phyloP scores from a whole-genome alignment of 2,113 vertebrate species.

The Phylloscopus trochilus region DNA sequence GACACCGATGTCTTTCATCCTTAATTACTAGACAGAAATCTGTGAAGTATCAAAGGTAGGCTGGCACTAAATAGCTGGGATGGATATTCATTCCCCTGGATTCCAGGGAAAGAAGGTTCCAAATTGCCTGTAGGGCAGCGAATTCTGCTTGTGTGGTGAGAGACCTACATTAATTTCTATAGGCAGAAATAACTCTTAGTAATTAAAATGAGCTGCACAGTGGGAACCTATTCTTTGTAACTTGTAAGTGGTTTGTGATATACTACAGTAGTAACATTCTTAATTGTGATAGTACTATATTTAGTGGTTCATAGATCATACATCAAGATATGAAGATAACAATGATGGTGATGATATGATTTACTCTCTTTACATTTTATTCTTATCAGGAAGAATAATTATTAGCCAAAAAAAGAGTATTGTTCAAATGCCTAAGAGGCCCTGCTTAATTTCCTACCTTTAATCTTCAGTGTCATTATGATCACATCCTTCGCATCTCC shows the following conservation, averaged over 20 bases:
- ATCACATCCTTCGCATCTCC: not conserved
- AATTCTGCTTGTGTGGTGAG: not conserved
- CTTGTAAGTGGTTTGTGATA: not conserved
- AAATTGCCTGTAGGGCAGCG: fast-evolving
- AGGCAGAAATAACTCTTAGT: not conserved
- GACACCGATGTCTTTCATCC: not conserved
- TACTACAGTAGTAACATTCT: not conserved
- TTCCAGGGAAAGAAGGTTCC: not conserved
- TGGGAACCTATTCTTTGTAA: not conserved
- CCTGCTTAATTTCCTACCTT: not conserved
- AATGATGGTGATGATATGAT: not conserved
- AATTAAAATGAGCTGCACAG: not conserved
- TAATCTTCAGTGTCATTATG: not conserved
- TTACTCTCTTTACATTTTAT: not conserved
- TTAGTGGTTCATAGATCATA: not conserved
- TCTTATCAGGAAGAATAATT: not conserved
- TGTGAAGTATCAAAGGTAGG: slow-evolving; percentile 29
- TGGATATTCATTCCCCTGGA: not conserved
- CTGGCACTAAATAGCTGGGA: not conserved
- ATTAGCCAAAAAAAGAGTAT: not conserved
- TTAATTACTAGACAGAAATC: slow-evolving; percentile 34
- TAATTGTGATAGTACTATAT: not conserved
- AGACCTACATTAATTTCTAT: not conserved
- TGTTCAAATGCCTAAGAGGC: not conserved
- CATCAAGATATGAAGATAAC: not conserved